phyloP scores from a whole-genome alignment of 2,888 invertebrate genomes.

The Lasiommata megera region DNA sequence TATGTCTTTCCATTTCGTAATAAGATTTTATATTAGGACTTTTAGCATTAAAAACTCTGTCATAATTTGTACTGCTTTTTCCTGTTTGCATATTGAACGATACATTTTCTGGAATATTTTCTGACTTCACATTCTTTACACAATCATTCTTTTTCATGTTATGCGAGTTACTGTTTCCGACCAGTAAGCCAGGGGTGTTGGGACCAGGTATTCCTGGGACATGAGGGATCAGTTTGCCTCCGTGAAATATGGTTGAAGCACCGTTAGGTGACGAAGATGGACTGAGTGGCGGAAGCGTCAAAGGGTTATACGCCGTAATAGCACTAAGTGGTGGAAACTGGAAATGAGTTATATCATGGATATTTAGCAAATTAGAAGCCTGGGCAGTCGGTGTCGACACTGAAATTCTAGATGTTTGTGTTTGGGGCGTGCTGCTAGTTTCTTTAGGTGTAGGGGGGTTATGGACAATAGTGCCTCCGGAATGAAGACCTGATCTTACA shows the following conservation, averaged over 20 bases:
- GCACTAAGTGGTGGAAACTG: constrained; percentile 86
- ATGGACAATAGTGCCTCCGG: constrained; percentile 90
- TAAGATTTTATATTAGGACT: constrained; percentile 44
- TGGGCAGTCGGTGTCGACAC: constrained; percentile 67
- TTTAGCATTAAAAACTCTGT: constrained; percentile 49
- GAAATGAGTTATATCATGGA: constrained; percentile 78
- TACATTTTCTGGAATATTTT: constrained; percentile 44
- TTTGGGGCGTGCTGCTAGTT: constrained; percentile 57
- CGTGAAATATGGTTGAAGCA: constrained; percentile 83
- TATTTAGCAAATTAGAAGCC: constrained; percentile 77
- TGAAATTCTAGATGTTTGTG: constrained; percentile 79
- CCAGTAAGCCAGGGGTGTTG: constrained; percentile 78
- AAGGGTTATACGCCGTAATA: constrained; percentile 86
- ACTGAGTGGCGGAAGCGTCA: constrained; percentile 82
- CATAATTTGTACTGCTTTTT: constrained; percentile 52
- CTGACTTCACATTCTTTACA: constrained; percentile 44
- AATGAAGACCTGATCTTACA: constrained; percentile 90
- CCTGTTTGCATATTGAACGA: constrained; percentile 41
- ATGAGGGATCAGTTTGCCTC: constrained; percentile 90
- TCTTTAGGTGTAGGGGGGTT: constrained; percentile 81
- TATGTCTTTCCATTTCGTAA: constrained; percentile 51
- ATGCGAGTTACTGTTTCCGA: constrained; percentile 46
- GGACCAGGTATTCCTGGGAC: constrained; percentile 95
- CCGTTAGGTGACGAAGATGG: constrained; percentile 77
- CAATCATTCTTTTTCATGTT: constrained; percentile 51